Evolutionary conservation across 2,797 vertebrate species (phyloP).

Genomic region (Lateolabrax maculatus): DNA sequence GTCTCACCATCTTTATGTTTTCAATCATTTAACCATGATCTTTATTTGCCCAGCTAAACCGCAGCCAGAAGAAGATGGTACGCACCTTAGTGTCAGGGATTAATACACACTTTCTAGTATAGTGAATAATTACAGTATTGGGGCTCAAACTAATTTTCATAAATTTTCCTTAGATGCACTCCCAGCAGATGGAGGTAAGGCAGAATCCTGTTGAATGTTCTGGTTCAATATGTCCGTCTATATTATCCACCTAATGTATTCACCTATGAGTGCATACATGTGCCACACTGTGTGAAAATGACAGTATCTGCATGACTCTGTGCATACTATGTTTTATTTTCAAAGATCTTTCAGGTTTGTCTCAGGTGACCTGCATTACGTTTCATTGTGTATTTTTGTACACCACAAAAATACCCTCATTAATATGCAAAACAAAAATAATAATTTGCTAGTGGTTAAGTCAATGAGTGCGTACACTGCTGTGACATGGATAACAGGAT

Average conservation of each 20-base stretch:
- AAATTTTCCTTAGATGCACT: constrained; percentile 64
- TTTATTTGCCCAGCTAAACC: constrained; percentile 22
- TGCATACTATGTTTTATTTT: not conserved
- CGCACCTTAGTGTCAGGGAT: constrained; percentile 30
- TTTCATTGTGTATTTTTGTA: constrained; percentile 21
- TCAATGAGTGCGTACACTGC: constrained; percentile 19
- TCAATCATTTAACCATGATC: constrained; percentile 27
- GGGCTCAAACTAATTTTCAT: constrained; percentile 42
- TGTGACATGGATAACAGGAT: constrained; percentile 15
- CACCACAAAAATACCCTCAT: constrained; percentile 8
- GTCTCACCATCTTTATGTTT: constrained; percentile 13
- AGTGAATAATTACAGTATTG: constrained; percentile 3
- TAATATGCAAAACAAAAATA: not conserved
- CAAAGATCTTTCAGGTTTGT: constrained; percentile 1
- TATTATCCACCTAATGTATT: constrained; percentile 66
- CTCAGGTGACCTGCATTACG: not conserved
- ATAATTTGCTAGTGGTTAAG: not conserved
- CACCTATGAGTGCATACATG: constrained; percentile 72
- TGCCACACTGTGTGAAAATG: constrained; percentile 48
- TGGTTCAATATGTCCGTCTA: constrained; percentile 29
- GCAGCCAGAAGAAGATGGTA: constrained; percentile 30
- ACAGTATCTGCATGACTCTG: constrained; percentile 50
- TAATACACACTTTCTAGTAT: constrained; percentile 4
- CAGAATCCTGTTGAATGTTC: constrained; percentile 31
- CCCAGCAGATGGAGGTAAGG: constrained; percentile 78